Conservation (phyloP, 2,888 invertebrate species). For the Macropis europaea region DNA sequence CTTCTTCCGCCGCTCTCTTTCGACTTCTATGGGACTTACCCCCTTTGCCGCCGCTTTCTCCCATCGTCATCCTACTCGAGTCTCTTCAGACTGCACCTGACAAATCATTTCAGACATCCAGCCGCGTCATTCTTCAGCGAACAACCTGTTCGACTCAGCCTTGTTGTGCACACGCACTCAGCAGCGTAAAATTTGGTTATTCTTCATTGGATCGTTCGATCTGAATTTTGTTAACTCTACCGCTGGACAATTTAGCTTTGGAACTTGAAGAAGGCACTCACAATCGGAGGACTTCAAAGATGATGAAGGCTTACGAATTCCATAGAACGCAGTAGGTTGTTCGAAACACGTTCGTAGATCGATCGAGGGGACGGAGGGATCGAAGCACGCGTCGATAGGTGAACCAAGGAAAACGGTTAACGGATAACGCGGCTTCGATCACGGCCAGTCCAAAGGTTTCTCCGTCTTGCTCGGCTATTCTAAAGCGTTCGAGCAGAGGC, state of each 20-base stretch:
- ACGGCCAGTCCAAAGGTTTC: constrained; percentile 50
- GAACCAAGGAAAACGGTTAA: constrained; percentile 7
- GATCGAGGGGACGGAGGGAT: background rate
- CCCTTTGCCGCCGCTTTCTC: constrained; percentile 33
- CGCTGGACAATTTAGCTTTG: too few species aligned
- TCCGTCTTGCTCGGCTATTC: constrained; percentile 38
- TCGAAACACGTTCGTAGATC: too few species aligned
- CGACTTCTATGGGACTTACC: constrained; percentile 40
- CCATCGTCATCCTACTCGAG: constrained; percentile 35
- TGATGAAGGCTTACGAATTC: too few species aligned
- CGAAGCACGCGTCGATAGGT: background rate
- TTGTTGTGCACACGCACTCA: too few species aligned
- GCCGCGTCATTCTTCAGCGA: too few species aligned
- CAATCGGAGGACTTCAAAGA: too few species aligned
- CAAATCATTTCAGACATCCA: constrained; percentile 23
- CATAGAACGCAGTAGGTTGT: too few species aligned
- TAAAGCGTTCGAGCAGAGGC: constrained; percentile 55
- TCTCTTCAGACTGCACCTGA: constrained; percentile 35
- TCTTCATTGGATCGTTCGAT: too few species aligned
- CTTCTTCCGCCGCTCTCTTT: constrained; percentile 27
- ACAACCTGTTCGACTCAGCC: too few species aligned
- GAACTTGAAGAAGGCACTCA: too few species aligned
- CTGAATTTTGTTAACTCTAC: too few species aligned
- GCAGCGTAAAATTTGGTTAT: too few species aligned
- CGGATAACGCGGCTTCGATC: constrained; percentile 38